These are phyloP conservation scores for Embiotoca jacksoni DNA, from an alignment of 2,113 vertebrate genomes.

Conservation along the genomic window DNA sequence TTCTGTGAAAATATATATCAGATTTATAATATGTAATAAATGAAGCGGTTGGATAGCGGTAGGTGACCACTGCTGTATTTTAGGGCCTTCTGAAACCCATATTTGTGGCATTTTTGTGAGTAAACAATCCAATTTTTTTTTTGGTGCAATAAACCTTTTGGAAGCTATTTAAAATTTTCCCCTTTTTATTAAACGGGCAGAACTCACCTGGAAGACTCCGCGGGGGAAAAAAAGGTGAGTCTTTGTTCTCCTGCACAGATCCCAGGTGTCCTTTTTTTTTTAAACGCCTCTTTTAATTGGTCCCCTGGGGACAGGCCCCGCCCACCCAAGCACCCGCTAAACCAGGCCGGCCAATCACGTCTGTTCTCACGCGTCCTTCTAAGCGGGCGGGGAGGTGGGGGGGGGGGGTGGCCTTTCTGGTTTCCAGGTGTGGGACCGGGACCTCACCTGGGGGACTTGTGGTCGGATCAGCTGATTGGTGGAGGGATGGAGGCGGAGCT, in stretches of 20 bases:
- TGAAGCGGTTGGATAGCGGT: too few species aligned
- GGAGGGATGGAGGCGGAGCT: constrained; percentile 11
- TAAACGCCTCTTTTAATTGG: constrained; percentile 75
- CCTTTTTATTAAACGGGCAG: neutral
- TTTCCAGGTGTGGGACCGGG: constrained; percentile 63
- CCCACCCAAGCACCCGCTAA: constrained; percentile 33
- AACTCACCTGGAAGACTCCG: neutral
- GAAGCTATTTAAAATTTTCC: too few species aligned
- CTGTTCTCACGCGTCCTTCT: constrained; percentile 16
- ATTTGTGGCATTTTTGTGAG: too few species aligned
- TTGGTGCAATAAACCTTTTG: too few species aligned
- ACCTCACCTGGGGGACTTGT: constrained; percentile 38
- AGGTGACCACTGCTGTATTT: too few species aligned
- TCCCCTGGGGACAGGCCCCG: constrained; percentile 30
- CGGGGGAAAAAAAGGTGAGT: neutral
- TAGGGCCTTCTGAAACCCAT: too few species aligned
- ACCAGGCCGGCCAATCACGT: constrained; percentile 60
- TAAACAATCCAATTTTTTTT: too few species aligned
- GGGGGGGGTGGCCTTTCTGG: constrained; percentile 17
- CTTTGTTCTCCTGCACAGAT: neutral
- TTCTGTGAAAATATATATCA: too few species aligned
- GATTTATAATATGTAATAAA: too few species aligned
- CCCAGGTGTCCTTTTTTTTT: constrained; percentile 41
- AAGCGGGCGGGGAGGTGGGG: constrained; percentile 10
- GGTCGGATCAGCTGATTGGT: constrained; percentile 30